Base-by-base conservation (phyloP, 2,113 vertebrate genomes). In the Triplophysa dalaica region DNA sequence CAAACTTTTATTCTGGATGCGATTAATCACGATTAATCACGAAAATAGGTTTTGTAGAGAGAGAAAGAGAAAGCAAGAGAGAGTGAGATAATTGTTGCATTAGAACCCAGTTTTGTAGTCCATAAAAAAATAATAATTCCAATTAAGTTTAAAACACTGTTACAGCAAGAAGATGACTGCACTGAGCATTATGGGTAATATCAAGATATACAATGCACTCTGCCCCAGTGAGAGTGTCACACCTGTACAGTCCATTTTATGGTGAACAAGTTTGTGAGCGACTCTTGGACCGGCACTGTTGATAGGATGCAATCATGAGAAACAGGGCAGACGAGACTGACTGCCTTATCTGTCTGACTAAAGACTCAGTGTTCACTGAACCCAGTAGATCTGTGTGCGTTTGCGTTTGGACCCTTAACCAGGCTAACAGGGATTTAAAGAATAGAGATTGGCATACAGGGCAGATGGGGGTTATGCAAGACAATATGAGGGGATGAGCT, bases 341-440 rank as follows among this genome's bases (percentile, higher is more conserved):
- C 69, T 70, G 48, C 19, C 68, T 33, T 70, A 48, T 13, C 19
- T 70, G 48, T 69, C 67, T 54, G 48, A 29, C 29, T 29, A 29
- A 29, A 29, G 29, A 29, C 29, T 17, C 9, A 50, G 56, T 56
- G 48, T 33, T 70, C 33, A 22, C 10, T 4, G 10, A 52, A 16
- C 61, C 21, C 45, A 50, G 74, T 19, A 17, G 45, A 2, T 19
- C 19, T 48, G 43, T 72, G 75, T 58, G 50, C 67, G 68, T 62
- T 13, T 7, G 68, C 62, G 82, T 82, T 52, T 82, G 17, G 12
- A 8, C 14, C 17, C 21, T 24, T 65, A 68, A 61, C 10, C n/a
- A 74, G 58, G 38, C 61, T 41, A 72, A 75, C 82, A 64, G 61
- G 81, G 78, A 82, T 86, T 80, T 70, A 82, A 62, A 76, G 72